A percentile compares a stretch with the other conserved stretches of the same genome.
These are phyloP conservation scores for Isurus oxyrinchus DNA, from an alignment of 2,113 vertebrate genomes.

Conservation along the genomic window DNA sequence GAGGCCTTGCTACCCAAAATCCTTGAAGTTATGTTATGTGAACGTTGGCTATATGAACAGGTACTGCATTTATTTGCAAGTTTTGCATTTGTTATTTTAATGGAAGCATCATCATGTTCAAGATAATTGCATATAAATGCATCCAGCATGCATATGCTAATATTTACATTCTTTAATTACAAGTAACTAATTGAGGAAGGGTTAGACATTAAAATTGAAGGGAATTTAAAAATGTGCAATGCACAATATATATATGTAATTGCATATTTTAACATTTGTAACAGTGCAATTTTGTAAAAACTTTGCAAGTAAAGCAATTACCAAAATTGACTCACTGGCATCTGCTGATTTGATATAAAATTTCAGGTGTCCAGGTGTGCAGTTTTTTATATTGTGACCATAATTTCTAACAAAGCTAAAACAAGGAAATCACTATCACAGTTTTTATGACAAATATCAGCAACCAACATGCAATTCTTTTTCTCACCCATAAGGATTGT, in stretches of 20 bases:
- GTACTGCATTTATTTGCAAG: not conserved
- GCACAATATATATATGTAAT: not conserved
- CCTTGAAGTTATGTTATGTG: not conserved
- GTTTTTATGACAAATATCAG: not conserved
- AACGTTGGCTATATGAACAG: not conserved
- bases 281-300: not conserved
- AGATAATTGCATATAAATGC: not conserved
- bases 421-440: not conserved
- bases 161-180: not conserved
- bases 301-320: not conserved
- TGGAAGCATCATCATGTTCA: not conserved
- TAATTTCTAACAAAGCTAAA: not conserved
- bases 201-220: not conserved
- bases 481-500: constrained; percentile 87
- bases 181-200: not conserved
- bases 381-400: not conserved
- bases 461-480: not conserved
- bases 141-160: not conserved
- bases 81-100: not conserved
- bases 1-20: not conserved
- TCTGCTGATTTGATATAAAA: not conserved
- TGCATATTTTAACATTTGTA: not conserved
- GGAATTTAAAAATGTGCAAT: not conserved
- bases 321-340: not conserved
- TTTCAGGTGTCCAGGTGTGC: not conserved